Evolutionary conservation across 2,888 invertebrate species (phyloP).

Genomic region (Melikaiella ostensackeni): DNA sequence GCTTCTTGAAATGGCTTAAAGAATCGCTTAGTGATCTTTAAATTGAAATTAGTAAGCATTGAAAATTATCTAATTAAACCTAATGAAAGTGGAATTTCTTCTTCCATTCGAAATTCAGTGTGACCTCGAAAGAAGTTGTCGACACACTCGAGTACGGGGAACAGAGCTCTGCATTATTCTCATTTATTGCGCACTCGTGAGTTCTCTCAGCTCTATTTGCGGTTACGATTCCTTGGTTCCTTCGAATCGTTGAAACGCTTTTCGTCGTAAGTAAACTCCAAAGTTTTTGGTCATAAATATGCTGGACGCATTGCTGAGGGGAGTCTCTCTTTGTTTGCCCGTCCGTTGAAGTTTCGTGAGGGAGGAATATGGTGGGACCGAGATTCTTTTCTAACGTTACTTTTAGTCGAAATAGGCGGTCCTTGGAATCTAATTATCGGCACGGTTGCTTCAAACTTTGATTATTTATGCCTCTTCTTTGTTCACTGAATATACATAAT

Average conservation of each 20-base stretch:
- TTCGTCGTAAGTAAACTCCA: conserved; percentile 56
- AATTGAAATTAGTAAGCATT: background rate
- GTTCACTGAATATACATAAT: conserved; percentile 52
- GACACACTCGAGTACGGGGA: background rate
- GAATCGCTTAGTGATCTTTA: background rate
- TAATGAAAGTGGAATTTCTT: background rate
- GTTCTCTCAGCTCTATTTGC: conserved; percentile 50
- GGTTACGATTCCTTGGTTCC: conserved; percentile 48
- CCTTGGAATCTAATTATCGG: conserved; percentile 70
- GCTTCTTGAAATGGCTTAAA: background rate
- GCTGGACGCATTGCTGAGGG: conserved; percentile 64
- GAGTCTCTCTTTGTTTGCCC: conserved; percentile 62
- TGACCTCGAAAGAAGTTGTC: conserved; percentile 8
- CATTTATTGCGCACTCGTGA: conserved; percentile 23
- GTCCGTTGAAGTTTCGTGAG: conserved; percentile 33
- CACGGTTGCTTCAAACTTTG: conserved; percentile 60
- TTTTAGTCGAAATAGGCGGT: conserved; percentile 65
- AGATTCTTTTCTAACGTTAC: conserved; percentile 65
- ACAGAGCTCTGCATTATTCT: conserved; percentile 36
- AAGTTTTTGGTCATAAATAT: conserved; percentile 69
- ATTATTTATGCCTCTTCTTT: conserved; percentile 68
- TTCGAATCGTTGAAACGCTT: conserved; percentile 47
- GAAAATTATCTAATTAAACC: background rate
- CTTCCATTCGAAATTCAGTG: background rate
- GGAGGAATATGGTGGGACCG: conserved; percentile 29